A percentile compares a stretch with the other conserved stretches of the same genome.
Evolutionary conservation across 2,797 vertebrate genomes (phyloP).

Genomic region (Pagetopsis macropterus): DNA sequence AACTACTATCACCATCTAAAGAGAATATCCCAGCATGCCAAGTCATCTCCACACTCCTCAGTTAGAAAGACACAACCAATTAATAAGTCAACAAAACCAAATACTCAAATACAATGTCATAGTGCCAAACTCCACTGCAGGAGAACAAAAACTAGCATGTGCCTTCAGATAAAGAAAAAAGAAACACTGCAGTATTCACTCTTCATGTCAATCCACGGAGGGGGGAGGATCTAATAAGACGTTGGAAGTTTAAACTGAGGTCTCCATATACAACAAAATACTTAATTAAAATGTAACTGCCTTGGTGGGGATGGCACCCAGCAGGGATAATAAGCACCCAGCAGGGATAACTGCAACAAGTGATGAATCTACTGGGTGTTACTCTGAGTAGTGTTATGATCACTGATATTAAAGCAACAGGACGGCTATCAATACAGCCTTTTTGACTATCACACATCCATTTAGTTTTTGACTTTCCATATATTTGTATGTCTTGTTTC

Average conservation of each 20-base stretch:
- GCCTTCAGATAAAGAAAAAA: conserved; percentile 49
- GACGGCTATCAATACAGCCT: conserved; percentile 23
- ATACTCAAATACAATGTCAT: conserved; percentile 72
- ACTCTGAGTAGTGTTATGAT: conserved; percentile 12
- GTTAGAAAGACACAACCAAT: conserved; percentile 79
- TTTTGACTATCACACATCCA: conserved; percentile 1
- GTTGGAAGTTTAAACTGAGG: conserved; percentile 63
- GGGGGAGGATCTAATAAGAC: conserved; percentile 59
- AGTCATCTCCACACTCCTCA: conserved; percentile 78
- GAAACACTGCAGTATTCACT: conserved; percentile 35
- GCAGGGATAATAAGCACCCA: conserved; percentile 42
- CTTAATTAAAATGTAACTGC: conserved; percentile 64
- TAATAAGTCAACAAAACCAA: conserved; percentile 83
- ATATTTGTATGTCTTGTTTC: not conserved
- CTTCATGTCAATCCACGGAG: conserved; percentile 57
- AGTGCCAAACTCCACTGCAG: conserved; percentile 36
- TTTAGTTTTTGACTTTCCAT: not conserved
- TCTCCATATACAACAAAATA: conserved; percentile 64
- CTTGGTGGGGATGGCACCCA: conserved; percentile 41
- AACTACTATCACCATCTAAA: conserved; percentile 68
- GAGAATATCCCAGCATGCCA: conserved; percentile 79
- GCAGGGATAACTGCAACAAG: conserved; percentile 60
- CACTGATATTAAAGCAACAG: conserved; percentile 30
- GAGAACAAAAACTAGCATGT: conserved; percentile 64
- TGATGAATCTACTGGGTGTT: conserved; percentile 39